Evolutionary conservation across 1,140 invertebrate genomes (phyloP), one percentile per base, ranked within the genome.

Genomic region (Diorhabda sublineata): DNA sequence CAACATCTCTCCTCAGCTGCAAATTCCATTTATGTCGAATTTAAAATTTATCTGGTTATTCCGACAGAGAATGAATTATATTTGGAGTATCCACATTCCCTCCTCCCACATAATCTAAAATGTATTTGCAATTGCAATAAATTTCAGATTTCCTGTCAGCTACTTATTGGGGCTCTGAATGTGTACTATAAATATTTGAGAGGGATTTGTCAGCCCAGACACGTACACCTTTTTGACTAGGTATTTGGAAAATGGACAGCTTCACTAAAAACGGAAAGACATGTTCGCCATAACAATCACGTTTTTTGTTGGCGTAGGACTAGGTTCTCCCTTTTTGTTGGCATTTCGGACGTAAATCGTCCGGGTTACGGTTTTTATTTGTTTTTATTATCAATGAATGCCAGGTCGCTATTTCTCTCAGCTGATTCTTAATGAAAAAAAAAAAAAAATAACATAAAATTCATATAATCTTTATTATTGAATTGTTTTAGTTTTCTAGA

Each of bases 161-260:
- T 65, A 71, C 66, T 71, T 68, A 65, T 64, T 71, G 69, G 67
- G 58, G 60, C 58, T 68, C 57, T 45, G 47, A 60, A 60, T 68
- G 66, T 71, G 70, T 71, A 71, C 66, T 68, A 71, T 71, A 71
- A 71, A 71, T 71, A 71, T 71, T 71, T 71, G 70, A 71, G 70
- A 67, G 64, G 61, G 52, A 45, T 71, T 71, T 68, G 66, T 60
- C 66, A 71, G 47, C 66, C 70, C 42, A 11, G 45, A 66, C 70
- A 71, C 70, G 70, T 71, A 64, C 63, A 47, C 42, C 66, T 71
- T 71, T 71, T 71, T 71, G 69, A 71, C 69, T 71, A 71, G 69
- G 69, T 71, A 71, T 71, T 71, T 71, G 69, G 69, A 67, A 71
- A 71, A 71, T 71, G 69, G 69, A 71, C 69, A 71, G 69, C 66